Evolutionary conservation across 1,140 invertebrate species (phyloP), one percentile per base, ranked within the genome.

Genomic region (Zaprionus davidi): DNA sequence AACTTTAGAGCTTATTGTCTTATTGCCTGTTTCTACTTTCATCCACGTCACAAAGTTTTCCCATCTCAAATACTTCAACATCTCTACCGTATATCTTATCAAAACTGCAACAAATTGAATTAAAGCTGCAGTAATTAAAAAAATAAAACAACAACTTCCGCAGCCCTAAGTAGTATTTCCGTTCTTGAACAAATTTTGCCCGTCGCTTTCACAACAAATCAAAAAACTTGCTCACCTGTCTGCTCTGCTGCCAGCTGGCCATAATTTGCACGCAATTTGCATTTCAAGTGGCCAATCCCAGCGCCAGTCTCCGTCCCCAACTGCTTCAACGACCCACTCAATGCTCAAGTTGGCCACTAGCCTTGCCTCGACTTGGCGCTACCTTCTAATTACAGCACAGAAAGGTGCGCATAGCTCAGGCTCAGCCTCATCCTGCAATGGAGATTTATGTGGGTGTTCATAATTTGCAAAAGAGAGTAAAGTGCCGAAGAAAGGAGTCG

Each of bases 211-310:
- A 74, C 59, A 75, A 60, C 70, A 78, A 79, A 74, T 67, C 64
- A 67, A 68, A 49, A 49, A 63, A 77, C 79, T 77, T 77, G 82
- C 74, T 77, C 80, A 81, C 85, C 84, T 90, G 78, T 55, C 49
- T 62, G 64, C 64, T 69, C 69, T 55, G 67, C 75, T 90, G 85
- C 78, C 81, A 84, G 84, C 69, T 84, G 84, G 81, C 84, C 84
- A 88, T 88, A 88, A 88, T 88, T 88, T 88, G 84, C 84, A 88
- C 84, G 85, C 84, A 90, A 88, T 88, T 88, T 88, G 85, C 84
- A 88, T 88, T 84, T 88, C 81, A 90, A 88, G 85, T 88, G 85
- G 84, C 78, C 84, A 76, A 88, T 83, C 57, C 72, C 59, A 49
- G 2, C 20, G 9, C 63, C 53, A 26, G 51, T 9, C 34, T 44